Percentiles rank a stretch among this genome's conserved stretches.
phyloP scores from a whole-genome alignment of 2,888 invertebrate genomes.

The Troides helena region DNA sequence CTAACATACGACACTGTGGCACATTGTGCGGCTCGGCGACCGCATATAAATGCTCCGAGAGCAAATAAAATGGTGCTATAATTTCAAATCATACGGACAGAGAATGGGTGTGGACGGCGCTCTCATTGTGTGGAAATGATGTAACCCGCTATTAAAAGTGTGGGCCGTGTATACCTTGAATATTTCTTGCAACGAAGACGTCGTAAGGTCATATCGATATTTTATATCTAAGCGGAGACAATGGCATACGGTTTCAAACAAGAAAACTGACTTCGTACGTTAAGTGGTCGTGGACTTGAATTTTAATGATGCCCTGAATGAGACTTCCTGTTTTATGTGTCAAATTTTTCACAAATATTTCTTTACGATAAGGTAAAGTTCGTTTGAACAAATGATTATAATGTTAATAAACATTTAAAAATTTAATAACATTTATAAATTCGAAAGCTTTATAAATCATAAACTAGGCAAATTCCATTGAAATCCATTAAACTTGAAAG shows the following conservation, averaged over 20 bases:
- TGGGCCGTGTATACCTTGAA: slow-evolving; percentile 80
- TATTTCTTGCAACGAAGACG: slow-evolving; percentile 80
- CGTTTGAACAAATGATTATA: background rate
- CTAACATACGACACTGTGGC: slow-evolving; percentile 73
- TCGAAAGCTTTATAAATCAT: slow-evolving; percentile 28
- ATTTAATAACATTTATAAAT: background rate
- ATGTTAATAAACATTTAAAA: background rate
- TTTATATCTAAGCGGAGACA: slow-evolving; percentile 78
- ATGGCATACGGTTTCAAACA: slow-evolving; percentile 75
- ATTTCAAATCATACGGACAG: slow-evolving; percentile 81
- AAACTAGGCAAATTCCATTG: slow-evolving; percentile 41
- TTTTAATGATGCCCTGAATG: slow-evolving; percentile 57
- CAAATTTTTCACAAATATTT: slow-evolving; percentile 1
- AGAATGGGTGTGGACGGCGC: slow-evolving; percentile 80
- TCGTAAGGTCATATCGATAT: slow-evolving; percentile 79
- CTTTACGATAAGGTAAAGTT: background rate
- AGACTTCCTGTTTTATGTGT: slow-evolving; percentile 39
- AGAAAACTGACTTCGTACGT: slow-evolving; percentile 68
- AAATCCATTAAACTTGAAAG: slow-evolving; percentile 57
- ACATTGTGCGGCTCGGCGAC: slow-evolving; percentile 73
- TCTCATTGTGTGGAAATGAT: slow-evolving; percentile 81
- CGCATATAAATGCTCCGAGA: slow-evolving; percentile 78
- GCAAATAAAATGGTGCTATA: slow-evolving; percentile 81
- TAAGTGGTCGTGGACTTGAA: slow-evolving; percentile 64
- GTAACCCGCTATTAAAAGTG: slow-evolving; percentile 80